These are phyloP conservation scores for Bathynomus jamesi DNA, from an alignment of 1,140 invertebrate genomes.

Conservation along the genomic window DNA sequence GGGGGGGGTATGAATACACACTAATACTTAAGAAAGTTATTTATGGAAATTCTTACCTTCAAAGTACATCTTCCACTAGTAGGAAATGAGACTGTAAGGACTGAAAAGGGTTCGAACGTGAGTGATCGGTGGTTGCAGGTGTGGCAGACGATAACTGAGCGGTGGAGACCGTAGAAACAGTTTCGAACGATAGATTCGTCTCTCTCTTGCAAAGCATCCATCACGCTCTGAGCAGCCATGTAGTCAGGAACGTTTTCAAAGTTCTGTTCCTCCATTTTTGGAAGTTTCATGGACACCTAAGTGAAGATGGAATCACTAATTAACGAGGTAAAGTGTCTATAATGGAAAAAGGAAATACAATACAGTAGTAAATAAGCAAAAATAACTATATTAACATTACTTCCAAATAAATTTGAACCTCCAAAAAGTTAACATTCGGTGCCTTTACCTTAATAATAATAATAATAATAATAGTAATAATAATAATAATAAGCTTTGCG, in stretches of 20 bases:
- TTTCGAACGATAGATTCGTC: conserved; percentile 71
- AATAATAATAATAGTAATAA: background rate
- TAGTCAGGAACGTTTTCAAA: conserved; percentile 45
- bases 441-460: conserved; percentile 8
- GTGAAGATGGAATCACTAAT: no score
- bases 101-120: conserved; percentile 84
- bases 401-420: no score
- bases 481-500: background rate
- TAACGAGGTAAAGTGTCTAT: no score
- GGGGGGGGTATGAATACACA: no score
- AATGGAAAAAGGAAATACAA: no score
- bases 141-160: conserved; percentile 69
- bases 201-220: conserved; percentile 59
- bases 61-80: conserved; percentile 22
- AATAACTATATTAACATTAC: background rate
- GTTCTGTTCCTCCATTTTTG: conserved; percentile 45
- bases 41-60: no score
- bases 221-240: conserved; percentile 54
- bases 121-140: conserved; percentile 66
- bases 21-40: no score
- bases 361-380: no score
- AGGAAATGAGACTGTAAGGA: conserved; percentile 48
- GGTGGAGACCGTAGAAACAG: conserved; percentile 80
- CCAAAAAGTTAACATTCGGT: no score
- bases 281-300: conserved; percentile 41